Conservation (phyloP, 1,140 invertebrate species). For the Drusus annulatus region DNA sequence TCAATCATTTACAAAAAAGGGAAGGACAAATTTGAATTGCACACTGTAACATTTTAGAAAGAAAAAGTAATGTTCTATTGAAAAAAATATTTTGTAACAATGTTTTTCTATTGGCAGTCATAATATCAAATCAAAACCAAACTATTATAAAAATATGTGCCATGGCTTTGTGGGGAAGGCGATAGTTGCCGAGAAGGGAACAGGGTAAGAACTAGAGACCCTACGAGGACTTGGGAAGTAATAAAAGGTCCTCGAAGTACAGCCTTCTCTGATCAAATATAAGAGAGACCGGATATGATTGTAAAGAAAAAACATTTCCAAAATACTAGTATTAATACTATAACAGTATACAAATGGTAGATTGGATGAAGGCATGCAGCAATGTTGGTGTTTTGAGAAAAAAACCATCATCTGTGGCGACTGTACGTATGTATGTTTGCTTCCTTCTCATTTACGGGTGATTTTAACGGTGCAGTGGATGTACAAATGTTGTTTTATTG, state of each 20-base stretch:
- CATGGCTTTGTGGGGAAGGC: slow-evolving; percentile 41
- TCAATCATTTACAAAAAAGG: slow-evolving; percentile 31
- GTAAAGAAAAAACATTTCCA: slow-evolving; percentile 31
- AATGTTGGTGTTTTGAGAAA: slow-evolving; percentile 2
- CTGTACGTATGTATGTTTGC: not conserved
- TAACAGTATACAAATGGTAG: not conserved
- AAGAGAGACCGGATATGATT: slow-evolving; percentile 10
- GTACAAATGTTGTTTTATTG: no score
- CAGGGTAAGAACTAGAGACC: not conserved
- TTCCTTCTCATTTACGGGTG: no score
- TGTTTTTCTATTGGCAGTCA: slow-evolving; percentile 55
- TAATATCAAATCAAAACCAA: slow-evolving; percentile 43
- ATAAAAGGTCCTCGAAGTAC: not conserved
- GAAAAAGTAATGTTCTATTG: slow-evolving; percentile 7
- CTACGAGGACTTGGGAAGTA: slow-evolving; percentile 1
- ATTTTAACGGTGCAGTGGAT: no score
- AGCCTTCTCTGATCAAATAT: not conserved
- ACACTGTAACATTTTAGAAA: slow-evolving; percentile 34
- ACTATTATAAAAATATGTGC: slow-evolving; percentile 43
- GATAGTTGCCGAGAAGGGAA: not conserved
- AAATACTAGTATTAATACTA: no score
- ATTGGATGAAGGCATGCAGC: slow-evolving; percentile 32
- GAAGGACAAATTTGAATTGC: slow-evolving; percentile 31
- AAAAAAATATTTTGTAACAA: slow-evolving; percentile 45
- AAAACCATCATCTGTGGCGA: not conserved